Conservation (phyloP, 2,888 invertebrate genomes). For the Sarcophaga variegata region DNA sequence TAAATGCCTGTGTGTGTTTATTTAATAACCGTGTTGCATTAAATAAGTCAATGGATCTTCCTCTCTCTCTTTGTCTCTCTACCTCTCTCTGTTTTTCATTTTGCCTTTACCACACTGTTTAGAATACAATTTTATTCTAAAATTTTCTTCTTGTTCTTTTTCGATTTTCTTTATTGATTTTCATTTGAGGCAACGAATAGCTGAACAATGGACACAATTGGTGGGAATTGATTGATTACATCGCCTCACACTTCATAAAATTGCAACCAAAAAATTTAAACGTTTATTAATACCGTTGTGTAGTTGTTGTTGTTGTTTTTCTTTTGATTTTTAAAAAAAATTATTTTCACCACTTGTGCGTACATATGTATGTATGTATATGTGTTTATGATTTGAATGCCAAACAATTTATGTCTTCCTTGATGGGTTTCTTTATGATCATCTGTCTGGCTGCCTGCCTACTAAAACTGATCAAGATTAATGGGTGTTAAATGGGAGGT, state of each 20-base stretch:
- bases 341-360: background rate
- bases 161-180: conserved; percentile 24
- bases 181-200: conserved; percentile 51
- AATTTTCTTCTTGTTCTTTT: no score
- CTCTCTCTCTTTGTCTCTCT: background rate
- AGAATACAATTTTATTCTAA: no score
- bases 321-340: background rate
- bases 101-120: no score
- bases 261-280: conserved; percentile 55
- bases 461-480: conserved; percentile 64
- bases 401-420: conserved; percentile 45
- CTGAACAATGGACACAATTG: conserved; percentile 64
- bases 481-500: conserved; percentile 64
- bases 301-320: background rate
- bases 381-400: background rate
- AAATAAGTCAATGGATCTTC: background rate
- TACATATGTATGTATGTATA: background rate
- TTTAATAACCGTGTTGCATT: conserved; percentile 32
- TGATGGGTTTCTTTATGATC: conserved; percentile 58
- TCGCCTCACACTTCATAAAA: conserved; percentile 79
- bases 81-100: background rate
- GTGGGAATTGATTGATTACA: conserved; percentile 77
- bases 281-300: background rate
- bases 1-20: conserved; percentile 18
- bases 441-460: conserved; percentile 29